Evolutionary conservation across 2,888 invertebrate genomes (phyloP).

Genomic region (Acutogordius australiensis): DNA sequence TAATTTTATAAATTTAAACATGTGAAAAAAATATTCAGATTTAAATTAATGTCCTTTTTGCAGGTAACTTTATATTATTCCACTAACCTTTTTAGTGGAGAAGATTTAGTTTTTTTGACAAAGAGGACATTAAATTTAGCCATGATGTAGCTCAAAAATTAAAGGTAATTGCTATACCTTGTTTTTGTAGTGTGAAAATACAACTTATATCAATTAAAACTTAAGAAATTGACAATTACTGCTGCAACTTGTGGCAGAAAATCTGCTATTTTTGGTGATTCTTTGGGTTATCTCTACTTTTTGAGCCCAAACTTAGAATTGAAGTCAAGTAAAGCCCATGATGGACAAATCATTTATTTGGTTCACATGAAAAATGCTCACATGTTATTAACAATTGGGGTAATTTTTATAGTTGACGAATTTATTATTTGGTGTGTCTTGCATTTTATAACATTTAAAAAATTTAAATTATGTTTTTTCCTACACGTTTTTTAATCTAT

Average conservation of each 20-base stretch:
- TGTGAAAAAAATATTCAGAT: neutral
- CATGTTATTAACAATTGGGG: neutral
- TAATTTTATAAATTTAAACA: too few species aligned
- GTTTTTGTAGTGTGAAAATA: too few species aligned
- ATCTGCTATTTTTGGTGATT: neutral
- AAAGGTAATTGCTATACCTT: too few species aligned
- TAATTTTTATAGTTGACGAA: too few species aligned
- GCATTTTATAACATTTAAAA: too few species aligned
- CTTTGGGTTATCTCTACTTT: neutral
- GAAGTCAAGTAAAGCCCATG: neutral
- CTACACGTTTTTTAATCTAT: neutral
- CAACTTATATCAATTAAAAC: neutral
- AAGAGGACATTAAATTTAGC: neutral
- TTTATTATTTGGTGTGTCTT: too few species aligned
- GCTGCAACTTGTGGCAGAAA: neutral
- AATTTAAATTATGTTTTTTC: neutral
- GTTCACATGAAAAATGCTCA: neutral
- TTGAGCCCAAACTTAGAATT: neutral
- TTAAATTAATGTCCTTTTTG: neutral
- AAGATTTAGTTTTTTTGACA: neutral
- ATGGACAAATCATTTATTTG: neutral
- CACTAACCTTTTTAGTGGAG: neutral
- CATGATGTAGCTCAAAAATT: neutral
- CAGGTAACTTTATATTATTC: neutral
- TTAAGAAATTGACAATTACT: neutral